Conservation (phyloP, 2,888 invertebrate genomes). For the Dynastes maya region DNA sequence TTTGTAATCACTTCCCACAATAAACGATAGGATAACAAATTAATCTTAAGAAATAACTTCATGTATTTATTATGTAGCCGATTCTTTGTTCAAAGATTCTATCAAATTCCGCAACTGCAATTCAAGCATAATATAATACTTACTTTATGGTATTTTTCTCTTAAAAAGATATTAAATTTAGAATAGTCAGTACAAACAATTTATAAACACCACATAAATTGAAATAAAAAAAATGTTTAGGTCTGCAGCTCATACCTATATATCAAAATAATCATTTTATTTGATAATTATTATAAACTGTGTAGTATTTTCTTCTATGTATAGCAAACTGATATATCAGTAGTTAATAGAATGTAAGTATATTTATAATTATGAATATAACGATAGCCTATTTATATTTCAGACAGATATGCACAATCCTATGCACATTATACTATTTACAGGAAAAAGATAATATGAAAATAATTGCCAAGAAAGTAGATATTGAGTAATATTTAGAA, state of each 20-base stretch:
- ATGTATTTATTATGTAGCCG: neutral
- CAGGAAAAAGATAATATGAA: constrained; percentile 12
- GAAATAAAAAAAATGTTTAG: neutral
- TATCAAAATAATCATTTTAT: constrained; percentile 17
- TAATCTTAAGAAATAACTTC: too few relatives aligned
- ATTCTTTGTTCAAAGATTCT: neutral
- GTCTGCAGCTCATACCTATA: neutral
- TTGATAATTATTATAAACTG: constrained; percentile 39
- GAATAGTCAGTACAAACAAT: constrained; percentile 4
- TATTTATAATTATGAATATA: constrained; percentile 29
- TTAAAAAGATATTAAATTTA: neutral
- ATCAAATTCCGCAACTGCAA: neutral
- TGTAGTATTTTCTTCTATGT: constrained; percentile 51
- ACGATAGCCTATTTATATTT: constrained; percentile 25
- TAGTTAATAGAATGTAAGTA: constrained; percentile 51
- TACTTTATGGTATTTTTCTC: neutral
- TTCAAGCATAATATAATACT: neutral
- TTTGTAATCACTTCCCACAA: too few relatives aligned
- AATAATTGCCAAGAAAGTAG: neutral
- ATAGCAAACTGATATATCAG: constrained; percentile 52
- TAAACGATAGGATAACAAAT: too few relatives aligned
- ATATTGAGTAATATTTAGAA: neutral
- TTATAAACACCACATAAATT: constrained; percentile 1
- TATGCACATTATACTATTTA: constrained; percentile 26
- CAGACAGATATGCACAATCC: constrained; percentile 25